These are phyloP conservation scores for Odocoileus hemionus DNA, from an alignment of 2,113 vertebrate genomes.

Conservation along the genomic window DNA sequence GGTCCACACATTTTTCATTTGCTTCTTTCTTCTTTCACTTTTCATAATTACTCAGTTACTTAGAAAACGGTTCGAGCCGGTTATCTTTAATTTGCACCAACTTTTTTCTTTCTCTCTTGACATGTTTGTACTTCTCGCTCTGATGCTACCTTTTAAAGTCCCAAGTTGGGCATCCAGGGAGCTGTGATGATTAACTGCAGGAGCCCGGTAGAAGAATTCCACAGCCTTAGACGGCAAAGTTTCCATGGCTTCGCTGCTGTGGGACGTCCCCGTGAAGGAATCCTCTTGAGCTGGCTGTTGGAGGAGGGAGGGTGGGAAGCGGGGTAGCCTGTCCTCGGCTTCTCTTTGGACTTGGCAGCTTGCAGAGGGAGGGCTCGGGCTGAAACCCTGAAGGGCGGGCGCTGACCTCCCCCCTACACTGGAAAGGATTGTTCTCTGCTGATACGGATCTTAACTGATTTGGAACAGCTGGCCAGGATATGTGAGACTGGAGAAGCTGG, in stretches of 20 bases:
- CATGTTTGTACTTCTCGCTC: slow-evolving; percentile 47
- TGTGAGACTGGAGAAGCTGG: neutral
- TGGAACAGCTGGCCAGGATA: neutral
- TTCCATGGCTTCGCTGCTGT: slow-evolving; percentile 72
- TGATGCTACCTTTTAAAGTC: slow-evolving; percentile 79
- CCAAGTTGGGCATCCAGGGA: slow-evolving; percentile 65
- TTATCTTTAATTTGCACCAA: neutral
- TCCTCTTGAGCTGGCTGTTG: slow-evolving; percentile 28
- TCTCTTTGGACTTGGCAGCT: neutral
- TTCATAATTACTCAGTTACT: neutral
- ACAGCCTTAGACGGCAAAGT: slow-evolving; percentile 87
- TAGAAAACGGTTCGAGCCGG: neutral
- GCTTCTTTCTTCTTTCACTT: neutral
- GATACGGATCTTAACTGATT: slow-evolving; percentile 12
- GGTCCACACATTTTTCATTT: neutral
- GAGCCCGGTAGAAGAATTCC: slow-evolving; percentile 78
- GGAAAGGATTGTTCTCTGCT: neutral
- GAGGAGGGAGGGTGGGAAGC: neutral
- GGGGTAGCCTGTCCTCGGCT: neutral
- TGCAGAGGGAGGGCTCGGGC: neutral
- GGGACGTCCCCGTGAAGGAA: slow-evolving; percentile 58
- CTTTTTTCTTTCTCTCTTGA: neutral
- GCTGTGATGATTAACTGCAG: slow-evolving; percentile 79
- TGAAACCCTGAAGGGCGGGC: neutral
- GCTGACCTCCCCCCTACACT: neutral